Conservation (phyloP, 2,113 vertebrate genomes). For the Platysteira castanea region DNA sequence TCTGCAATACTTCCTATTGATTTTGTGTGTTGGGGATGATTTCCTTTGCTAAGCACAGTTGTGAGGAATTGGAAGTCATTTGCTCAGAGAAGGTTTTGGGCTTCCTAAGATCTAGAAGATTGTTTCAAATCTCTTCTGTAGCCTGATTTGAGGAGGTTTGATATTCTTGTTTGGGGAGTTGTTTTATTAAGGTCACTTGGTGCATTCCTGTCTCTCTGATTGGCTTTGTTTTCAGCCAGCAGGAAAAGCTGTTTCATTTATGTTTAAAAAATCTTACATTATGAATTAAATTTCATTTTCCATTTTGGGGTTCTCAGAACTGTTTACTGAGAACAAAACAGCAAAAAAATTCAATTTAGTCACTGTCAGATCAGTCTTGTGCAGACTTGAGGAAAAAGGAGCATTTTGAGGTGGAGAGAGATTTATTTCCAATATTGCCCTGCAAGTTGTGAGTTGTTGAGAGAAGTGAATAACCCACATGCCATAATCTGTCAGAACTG, state of each 20-base stretch:
- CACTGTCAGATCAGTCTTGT: not conserved
- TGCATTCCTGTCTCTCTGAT: not conserved
- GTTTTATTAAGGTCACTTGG: not conserved
- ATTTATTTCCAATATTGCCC: not conserved
- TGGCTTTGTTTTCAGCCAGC: not conserved
- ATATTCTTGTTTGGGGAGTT: not conserved
- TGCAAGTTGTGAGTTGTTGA: not conserved
- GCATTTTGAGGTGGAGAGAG: not conserved
- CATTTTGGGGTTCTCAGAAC: not conserved
- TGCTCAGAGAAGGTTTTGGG: not conserved
- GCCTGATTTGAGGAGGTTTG: not conserved
- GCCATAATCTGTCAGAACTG: not conserved
- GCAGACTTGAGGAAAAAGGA: not conserved
- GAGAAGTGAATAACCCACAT: not conserved
- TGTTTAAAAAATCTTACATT: not conserved
- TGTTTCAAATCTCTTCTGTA: not conserved
- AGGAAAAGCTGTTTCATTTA: not conserved
- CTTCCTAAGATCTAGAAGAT: not conserved
- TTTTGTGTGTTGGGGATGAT: not conserved
- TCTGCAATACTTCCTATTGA: constrained; percentile 15
- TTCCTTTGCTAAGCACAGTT: not conserved
- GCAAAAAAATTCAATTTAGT: not conserved
- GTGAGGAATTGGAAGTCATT: not conserved
- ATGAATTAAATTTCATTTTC: not conserved
- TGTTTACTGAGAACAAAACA: not conserved